Conservation (phyloP, 2,888 invertebrate genomes). For the Parnassius apollo region DNA sequence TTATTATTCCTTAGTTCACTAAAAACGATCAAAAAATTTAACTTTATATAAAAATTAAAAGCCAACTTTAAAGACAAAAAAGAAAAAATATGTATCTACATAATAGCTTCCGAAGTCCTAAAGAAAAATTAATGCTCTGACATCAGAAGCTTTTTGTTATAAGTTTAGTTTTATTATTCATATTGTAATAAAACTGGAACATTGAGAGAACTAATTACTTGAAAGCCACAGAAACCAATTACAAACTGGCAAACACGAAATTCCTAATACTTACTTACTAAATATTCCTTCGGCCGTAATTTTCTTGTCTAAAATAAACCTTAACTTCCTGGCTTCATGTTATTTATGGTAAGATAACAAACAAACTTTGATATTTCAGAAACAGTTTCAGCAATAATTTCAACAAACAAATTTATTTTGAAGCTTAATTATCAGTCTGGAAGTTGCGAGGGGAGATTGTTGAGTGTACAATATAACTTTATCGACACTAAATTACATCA, state of each 20-base stretch:
- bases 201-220: background rate
- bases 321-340: constrained; percentile 20
- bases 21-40: too few relatives aligned
- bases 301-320: constrained; percentile 25
- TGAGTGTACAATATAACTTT: background rate
- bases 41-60: too few relatives aligned
- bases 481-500: background rate
- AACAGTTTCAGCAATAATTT: constrained; percentile 22
- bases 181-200: too few relatives aligned
- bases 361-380: constrained; percentile 25
- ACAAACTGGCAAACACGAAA: constrained; percentile 19
- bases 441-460: constrained; percentile 3
- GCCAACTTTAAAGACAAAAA: too few relatives aligned
- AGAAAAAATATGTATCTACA: too few relatives aligned
- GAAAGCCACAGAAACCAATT: constrained; percentile 20
- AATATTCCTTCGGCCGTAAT: constrained; percentile 22
- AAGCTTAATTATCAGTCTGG: constrained; percentile 10
- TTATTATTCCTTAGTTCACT: too few relatives aligned
- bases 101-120: too few relatives aligned
- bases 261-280: constrained; percentile 21
- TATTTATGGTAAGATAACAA: constrained; percentile 26
- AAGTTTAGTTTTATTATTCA: too few relatives aligned
- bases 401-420: constrained; percentile 20
- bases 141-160: too few relatives aligned
- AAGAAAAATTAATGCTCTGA: too few relatives aligned